Percentiles rank a stretch among this genome's conserved stretches.
phyloP scores from a whole-genome alignment of 2,113 vertebrate species.

The Grallaria varia region DNA sequence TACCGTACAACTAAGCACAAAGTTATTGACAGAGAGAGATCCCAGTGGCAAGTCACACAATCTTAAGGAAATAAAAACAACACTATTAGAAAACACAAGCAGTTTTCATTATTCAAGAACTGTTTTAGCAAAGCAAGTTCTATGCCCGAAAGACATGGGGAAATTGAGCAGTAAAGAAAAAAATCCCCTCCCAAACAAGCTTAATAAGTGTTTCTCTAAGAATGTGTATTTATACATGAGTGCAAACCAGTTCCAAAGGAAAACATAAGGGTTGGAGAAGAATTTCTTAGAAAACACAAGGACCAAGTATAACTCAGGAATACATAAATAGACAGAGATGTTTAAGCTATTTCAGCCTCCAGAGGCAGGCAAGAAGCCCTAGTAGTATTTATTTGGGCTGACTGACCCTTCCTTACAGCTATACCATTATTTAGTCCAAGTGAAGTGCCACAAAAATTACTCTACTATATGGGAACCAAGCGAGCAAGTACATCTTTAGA shows the following conservation, averaged over 20 bases:
- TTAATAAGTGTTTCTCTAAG: background rate
- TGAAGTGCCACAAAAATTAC: background rate
- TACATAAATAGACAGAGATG: background rate
- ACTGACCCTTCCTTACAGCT: background rate
- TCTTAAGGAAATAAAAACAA: background rate
- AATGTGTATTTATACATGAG: background rate
- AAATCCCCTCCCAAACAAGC: background rate
- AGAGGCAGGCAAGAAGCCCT: background rate
- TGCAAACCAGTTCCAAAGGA: background rate
- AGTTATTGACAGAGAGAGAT: background rate
- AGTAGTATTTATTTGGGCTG: background rate
- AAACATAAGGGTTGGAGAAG: background rate
- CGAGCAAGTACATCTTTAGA: background rate
- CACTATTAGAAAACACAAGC: background rate
- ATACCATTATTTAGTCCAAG: background rate
- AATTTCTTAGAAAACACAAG: background rate
- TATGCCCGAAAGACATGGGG: background rate
- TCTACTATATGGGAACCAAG: fast-evolving
- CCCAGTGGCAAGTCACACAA: background rate
- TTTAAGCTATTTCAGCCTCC: background rate
- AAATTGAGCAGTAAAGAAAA: background rate
- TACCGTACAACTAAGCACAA: background rate
- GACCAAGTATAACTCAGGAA: background rate
- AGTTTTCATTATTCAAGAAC: background rate
- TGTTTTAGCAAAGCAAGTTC: background rate